Evolutionary conservation across 2,797 vertebrate species (phyloP), one percentile per base, ranked within the genome.

Genomic region (Sciurus carolinensis): DNA sequence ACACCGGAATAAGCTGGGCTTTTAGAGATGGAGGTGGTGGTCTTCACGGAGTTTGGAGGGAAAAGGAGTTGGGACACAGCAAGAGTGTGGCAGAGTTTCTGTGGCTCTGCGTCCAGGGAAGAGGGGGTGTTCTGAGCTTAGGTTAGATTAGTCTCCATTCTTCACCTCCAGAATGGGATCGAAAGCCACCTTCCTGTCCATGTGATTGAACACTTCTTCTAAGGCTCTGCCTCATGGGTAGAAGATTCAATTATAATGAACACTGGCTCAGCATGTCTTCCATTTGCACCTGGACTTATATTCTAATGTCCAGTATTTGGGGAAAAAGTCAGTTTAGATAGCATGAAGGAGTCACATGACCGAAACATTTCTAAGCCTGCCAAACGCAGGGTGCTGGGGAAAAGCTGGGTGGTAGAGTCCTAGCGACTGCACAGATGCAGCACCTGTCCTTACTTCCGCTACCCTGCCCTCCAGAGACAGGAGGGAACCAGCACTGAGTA

Each of bases 221-320:
- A 9, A 0, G 36, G 17, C 30, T n/a, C 36, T 17, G 1, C 22
- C 42, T 91, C 15, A 3, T 4, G 0, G 1, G 13, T 2, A 69
- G 22, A 18, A 57, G 39, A 3, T 42, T 47, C 22, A 76, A 22
- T 3, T 77, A 44, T 8, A 26, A 39, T 54, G 36, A 76, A n/a
- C 36, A 22, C 18, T n/a, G 20, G 47, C 18, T 81, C 0, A 1
- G 7, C 12, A 26, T 7, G 2, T 30, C 87, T 91, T 90, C 54
- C 62, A 11, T 67, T 91, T 76, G 33, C 26, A 26, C 52, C 64
- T 76, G 42, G 73, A 81, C 69, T 39, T 39, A 64, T 13, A 14
- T 71, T 67, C 26, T 15, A 47, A 28, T 13, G 12, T 50, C 30
- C 67, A 24, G 39, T 28, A 5, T 50, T 96, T 57, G 59, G 17